Conservation (phyloP, 2,113 vertebrate species). For the Caloenas nicobarica region DNA sequence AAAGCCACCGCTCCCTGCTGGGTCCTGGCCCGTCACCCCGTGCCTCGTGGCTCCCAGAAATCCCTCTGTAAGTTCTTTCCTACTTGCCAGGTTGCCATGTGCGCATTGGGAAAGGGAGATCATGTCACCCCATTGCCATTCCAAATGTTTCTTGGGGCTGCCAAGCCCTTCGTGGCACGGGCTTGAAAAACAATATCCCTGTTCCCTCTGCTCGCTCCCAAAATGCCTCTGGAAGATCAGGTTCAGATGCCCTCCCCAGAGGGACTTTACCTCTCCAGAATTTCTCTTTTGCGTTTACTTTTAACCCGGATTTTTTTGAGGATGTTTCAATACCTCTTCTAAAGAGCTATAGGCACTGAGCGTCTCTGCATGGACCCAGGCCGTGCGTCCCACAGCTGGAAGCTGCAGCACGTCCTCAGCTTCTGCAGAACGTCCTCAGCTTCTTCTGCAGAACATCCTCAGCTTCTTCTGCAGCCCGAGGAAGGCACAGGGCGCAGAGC, state of each 20-base stretch:
- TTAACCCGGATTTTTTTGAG: neutral
- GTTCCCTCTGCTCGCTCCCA: neutral
- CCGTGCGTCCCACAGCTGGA: fast-evolving
- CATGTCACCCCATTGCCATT: constrained; percentile 31
- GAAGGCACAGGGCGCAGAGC: too few relatives aligned
- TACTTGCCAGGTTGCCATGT: neutral
- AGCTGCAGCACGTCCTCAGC: neutral
- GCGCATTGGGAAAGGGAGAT: neutral
- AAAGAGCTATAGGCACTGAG: too few relatives aligned
- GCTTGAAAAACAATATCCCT: constrained; percentile 46
- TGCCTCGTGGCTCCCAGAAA: neutral
- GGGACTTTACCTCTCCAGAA: neutral
- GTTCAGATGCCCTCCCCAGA: neutral
- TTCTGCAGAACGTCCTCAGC: neutral
- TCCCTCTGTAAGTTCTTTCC: neutral
- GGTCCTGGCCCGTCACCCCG: neutral
- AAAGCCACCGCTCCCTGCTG: neutral
- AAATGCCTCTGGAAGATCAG: neutral
- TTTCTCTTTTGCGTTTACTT: neutral
- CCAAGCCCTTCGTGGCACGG: neutral
- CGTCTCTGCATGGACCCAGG: fast-evolving
- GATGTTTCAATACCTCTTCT: neutral
- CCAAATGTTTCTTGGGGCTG: neutral
- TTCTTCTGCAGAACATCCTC: neutral
- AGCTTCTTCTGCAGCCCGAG: too few relatives aligned